phyloP scores from a whole-genome alignment of 2,888 invertebrate species.

The Plemyria rubiginata region DNA sequence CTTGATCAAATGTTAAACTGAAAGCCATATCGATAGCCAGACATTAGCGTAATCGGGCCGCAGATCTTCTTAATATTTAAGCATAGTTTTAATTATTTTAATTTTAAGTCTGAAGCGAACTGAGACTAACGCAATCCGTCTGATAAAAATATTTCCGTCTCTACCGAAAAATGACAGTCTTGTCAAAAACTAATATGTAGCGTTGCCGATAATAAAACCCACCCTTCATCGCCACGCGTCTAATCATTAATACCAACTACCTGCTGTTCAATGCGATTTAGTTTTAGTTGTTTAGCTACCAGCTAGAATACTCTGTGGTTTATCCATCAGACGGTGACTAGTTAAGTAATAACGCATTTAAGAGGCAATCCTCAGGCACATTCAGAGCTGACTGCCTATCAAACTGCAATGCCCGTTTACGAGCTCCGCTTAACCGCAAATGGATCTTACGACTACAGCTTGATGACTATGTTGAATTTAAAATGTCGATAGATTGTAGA shows the following conservation, averaged over 20 bases:
- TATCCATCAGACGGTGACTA: slow-evolving; percentile 32
- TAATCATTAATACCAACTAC: background rate
- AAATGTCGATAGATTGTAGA: slow-evolving; percentile 9
- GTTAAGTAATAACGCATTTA: slow-evolving; percentile 66
- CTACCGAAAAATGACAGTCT: too few species aligned
- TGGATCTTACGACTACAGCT: slow-evolving; percentile 30
- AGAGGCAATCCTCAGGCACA: slow-evolving; percentile 57
- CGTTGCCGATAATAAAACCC: too few species aligned
- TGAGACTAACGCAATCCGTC: too few species aligned
- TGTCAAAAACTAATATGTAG: too few species aligned
- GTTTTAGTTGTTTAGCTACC: background rate
- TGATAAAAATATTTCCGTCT: too few species aligned
- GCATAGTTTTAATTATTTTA: too few species aligned
- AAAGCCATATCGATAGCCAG: too few species aligned
- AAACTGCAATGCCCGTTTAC: slow-evolving; percentile 71
- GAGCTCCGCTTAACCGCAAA: slow-evolving; percentile 58
- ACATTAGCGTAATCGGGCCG: too few species aligned
- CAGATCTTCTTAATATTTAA: too few species aligned
- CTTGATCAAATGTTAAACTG: too few species aligned
- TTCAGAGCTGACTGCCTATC: slow-evolving; percentile 59
- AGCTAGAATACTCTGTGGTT: slow-evolving; percentile 9
- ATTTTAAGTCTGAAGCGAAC: too few species aligned
- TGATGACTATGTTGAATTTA: slow-evolving; percentile 22
- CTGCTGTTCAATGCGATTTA: background rate
- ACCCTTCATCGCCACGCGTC: too few species aligned